phyloP scores from a whole-genome alignment of 2,888 invertebrate genomes.

The Homarus gammarus region DNA sequence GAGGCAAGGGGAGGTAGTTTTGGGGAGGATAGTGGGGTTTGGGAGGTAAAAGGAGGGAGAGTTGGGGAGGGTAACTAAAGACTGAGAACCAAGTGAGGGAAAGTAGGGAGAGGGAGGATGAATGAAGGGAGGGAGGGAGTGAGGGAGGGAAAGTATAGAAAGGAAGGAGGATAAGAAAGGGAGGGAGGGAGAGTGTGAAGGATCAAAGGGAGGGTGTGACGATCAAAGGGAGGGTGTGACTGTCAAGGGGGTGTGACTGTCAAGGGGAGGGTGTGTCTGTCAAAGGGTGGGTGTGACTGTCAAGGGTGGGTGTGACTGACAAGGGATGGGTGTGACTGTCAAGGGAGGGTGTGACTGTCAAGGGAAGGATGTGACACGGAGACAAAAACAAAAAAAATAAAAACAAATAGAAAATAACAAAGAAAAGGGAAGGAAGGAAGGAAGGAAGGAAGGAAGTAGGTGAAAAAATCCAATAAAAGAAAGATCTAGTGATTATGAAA shows the following conservation, averaged over 20 bases:
- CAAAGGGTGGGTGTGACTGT: not conserved
- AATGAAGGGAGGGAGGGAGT: not conserved
- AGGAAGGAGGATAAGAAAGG: constrained; percentile 4
- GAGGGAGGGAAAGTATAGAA: not conserved
- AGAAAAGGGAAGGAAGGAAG: not conserved
- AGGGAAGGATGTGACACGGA: not conserved
- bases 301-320: not conserved
- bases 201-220: constrained; percentile 5
- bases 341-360: not conserved
- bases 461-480: no score
- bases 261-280: not conserved
- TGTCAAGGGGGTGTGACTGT: not conserved
- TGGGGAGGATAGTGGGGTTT: no score
- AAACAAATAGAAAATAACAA: not conserved
- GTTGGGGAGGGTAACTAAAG: not conserved
- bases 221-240: constrained; percentile 10
- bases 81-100: not conserved
- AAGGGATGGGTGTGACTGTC: not conserved
- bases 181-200: constrained; percentile 13
- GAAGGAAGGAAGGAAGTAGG: not conserved
- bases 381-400: not conserved
- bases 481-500: no score
- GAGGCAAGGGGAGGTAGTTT: no score
- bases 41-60: not conserved
- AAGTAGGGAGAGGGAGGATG: not conserved